Evolutionary conservation across 2,888 invertebrate genomes (phyloP).

Genomic region (Blastobasis adustella): DNA sequence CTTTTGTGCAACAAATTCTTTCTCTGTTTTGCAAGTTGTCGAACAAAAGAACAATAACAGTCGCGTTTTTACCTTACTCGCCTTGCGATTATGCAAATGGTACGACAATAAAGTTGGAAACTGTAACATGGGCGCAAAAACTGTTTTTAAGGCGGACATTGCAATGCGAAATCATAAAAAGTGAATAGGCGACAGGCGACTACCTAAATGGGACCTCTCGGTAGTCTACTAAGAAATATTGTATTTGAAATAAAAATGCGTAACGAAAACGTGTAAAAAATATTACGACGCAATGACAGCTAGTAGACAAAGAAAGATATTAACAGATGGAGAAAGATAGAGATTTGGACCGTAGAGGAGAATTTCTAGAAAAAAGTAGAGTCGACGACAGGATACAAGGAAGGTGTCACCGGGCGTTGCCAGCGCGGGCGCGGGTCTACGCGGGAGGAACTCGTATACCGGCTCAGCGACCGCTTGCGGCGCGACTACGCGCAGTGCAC

Average conservation of each 20-base stretch:
- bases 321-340: constrained; percentile 4
- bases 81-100: constrained; percentile 70
- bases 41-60: constrained; percentile 57
- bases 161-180: constrained; percentile 51
- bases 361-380: no score
- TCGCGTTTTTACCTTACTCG: constrained; percentile 58
- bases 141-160: constrained; percentile 50
- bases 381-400: no score
- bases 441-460: constrained; percentile 87
- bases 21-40: constrained; percentile 49
- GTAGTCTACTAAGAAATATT: constrained; percentile 24
- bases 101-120: constrained; percentile 61
- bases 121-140: constrained; percentile 59
- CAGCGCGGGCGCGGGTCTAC: constrained; percentile 54
- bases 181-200: constrained; percentile 36
- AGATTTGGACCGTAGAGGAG: no score
- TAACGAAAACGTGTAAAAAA: constrained; percentile 27
- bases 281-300: constrained; percentile 25
- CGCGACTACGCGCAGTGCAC: constrained; percentile 65
- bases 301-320: constrained; percentile 23
- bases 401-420: constrained; percentile 7
- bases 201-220: constrained; percentile 50
- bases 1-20: constrained; percentile 56
- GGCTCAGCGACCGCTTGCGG: constrained; percentile 56
- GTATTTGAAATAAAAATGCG: constrained; percentile 37